Base-by-base conservation (phyloP, 2,113 vertebrate genomes). In the Serinus canaria region DNA sequence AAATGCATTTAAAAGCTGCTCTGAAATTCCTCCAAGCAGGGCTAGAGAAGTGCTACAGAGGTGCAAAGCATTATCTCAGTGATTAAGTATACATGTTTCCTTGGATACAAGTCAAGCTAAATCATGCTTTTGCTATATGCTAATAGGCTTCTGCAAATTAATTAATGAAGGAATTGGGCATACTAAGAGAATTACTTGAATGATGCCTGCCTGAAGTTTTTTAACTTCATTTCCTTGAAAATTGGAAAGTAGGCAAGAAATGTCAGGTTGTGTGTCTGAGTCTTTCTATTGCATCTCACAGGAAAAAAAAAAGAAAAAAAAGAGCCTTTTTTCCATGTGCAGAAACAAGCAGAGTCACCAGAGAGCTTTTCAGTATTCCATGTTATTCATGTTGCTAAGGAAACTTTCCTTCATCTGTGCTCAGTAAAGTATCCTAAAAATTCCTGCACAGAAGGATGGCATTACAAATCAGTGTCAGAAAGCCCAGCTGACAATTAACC, bases 351-450 rank as follows among this genome's bases (percentile, higher is more conserved):
- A 76, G 44, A 92, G 62, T 77, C 94, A 94, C 64, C 39, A 77
- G 91, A 89, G 81, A 88, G 67, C 56, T 85, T 85, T 94, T 91
- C 87, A 95, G 75, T 49, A 91, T 92, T 91, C 91, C 87, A 84
- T 53, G 84, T 86, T 94, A 87, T 78, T 92, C 68, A 68, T 78
- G 91, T 96, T 96, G 89, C 92, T 96, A 94, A 85, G 94, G 91
- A 87, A 94, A 87, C 67, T 95, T 95, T 77, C 75, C 63, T 94
- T 94, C 82, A 88, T 94, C 79, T 88, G 35, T 60, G 44, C 49
- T 88, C 91, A 81, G 60, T 23, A 95, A 95, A 77, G 59, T 72
- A 77, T 86, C 70, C 82, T 95, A 67, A 50, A 74, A 88, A 90
- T 81, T 85, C 56, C 63, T 78, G 68, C 60, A 53, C 60, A 85